Evolutionary conservation across 1,140 invertebrate genomes (phyloP), one percentile per base, ranked within the genome.

Genomic region (Drosophila triauraria): DNA sequence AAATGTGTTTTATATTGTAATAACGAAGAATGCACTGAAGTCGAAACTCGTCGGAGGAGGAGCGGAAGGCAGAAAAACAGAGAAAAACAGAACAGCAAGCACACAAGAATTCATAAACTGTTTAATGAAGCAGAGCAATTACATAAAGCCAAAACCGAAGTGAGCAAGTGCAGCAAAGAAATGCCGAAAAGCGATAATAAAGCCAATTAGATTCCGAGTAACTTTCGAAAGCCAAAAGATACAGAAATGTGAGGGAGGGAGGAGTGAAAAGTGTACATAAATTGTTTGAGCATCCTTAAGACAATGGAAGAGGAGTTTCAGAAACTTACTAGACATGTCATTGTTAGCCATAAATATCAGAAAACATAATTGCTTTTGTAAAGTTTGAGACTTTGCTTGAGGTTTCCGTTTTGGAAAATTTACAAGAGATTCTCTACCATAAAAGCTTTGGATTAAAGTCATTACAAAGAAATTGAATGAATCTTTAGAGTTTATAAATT

Each of bases 111-210:
- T 75, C 80, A 87, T 83, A 87, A 88, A 81, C 80, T 84, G 85
- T 81, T 84, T 90, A 84, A 90, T 88, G 85, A 90, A 90, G 74
- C 85, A 71, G 35, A 84, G 75, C 74, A 88, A 88, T 90, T 90
- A 88, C 60, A 87, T 86, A 82, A 86, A 77, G 46, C 62, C 54
- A 67, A 68, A 85, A 57, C 42, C 50, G 43, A 46, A 61, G 50
- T 59, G 43, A 32, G 44, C 44, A 58, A 68, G 35, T 72, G 69
- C 67, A 72, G 46, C 46, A 56, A 35, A 53, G 42, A 58, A 58
- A 56, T 69, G 15, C 53, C 20, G 25, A 48, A 56, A 43, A 46
- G 44, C 40, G n/a, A 54, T 50, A 71, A 67, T 53, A 65, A 67
- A 54, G 71, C 51, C 70, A 67, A 76, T 54, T 57, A 58, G 17